Evolutionary conservation across 2,113 vertebrate species (phyloP).

Genomic region (Podiceps cristatus): DNA sequence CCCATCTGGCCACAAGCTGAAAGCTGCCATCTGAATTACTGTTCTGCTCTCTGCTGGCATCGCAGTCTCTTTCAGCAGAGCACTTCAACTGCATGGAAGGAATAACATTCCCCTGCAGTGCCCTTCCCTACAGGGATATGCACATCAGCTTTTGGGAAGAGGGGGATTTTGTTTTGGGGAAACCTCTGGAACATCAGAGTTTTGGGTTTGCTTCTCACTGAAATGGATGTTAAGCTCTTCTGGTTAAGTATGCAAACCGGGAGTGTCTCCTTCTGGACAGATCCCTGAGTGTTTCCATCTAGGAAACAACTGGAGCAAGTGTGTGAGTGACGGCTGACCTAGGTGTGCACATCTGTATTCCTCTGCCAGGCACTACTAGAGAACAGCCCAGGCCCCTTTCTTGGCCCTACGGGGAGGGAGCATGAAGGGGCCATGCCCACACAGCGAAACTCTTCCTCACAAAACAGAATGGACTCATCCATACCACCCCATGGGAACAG

Average conservation of each 20-base stretch:
- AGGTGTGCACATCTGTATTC: not conserved
- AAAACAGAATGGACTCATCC: not conserved
- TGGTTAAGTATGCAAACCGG: not conserved
- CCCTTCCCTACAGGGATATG: not conserved
- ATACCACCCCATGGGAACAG: not conserved
- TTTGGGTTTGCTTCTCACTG: not conserved
- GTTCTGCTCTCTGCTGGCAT: not conserved
- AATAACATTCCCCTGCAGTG: not conserved
- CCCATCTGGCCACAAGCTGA: not conserved
- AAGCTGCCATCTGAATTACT: not conserved
- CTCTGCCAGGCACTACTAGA: not conserved
- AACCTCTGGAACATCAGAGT: not conserved
- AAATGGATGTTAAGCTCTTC: not conserved
- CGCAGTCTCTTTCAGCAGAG: not conserved
- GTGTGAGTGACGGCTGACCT: not conserved
- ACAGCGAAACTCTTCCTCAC: not conserved
- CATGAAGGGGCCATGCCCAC: not conserved
- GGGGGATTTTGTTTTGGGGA: not conserved
- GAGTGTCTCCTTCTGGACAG: not conserved
- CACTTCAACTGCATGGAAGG: not conserved
- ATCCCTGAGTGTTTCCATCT: not conserved
- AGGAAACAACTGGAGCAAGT: not conserved
- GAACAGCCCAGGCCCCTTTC: not conserved
- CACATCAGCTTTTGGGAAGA: not conserved
- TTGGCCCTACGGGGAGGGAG: not conserved